A percentile compares a stretch with the other conserved stretches of the same genome.
Conservation (phyloP, 2,888 invertebrate species). For the Dryocosmus kuriphilus region DNA sequence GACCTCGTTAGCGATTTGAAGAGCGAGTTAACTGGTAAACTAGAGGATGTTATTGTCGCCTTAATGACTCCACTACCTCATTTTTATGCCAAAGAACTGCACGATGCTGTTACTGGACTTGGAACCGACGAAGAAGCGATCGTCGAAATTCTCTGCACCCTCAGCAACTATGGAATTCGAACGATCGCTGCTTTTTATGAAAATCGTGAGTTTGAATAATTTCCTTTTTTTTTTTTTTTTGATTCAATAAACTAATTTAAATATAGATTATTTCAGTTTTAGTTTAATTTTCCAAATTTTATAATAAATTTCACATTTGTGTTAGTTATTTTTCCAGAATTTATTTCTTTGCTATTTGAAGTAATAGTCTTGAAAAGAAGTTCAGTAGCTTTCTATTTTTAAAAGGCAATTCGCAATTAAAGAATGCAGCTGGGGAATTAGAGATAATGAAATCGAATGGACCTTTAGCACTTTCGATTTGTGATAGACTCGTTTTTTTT, state of each 20-base stretch:
- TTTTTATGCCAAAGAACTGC: constrained; percentile 93
- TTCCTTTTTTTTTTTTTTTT: background rate
- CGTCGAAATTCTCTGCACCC: constrained; percentile 94
- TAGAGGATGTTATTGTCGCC: constrained; percentile 93
- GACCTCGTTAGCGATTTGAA: constrained; percentile 91
- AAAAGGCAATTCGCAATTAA: background rate
- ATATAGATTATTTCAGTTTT: too few relatives aligned
- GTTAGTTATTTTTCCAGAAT: background rate
- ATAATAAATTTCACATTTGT: background rate
- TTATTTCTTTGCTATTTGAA: background rate
- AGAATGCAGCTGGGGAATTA: background rate
- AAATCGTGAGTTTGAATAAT: constrained; percentile 81
- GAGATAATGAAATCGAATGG: background rate
- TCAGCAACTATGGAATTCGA: constrained; percentile 93
- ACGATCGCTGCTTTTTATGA: constrained; percentile 92
- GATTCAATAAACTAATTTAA: background rate
- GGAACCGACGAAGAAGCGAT: constrained; percentile 95
- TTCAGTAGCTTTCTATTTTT: background rate
- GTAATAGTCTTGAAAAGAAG: background rate
- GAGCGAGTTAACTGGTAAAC: constrained; percentile 92
- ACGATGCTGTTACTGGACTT: constrained; percentile 90
- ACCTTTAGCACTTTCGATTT: background rate
- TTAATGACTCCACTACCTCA: constrained; percentile 94
- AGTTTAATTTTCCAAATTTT: too few relatives aligned
- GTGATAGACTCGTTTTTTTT: background rate